Evolutionary conservation across 2,797 vertebrate species (phyloP), one percentile per base, ranked within the genome.

Genomic region (Alca torda): DNA sequence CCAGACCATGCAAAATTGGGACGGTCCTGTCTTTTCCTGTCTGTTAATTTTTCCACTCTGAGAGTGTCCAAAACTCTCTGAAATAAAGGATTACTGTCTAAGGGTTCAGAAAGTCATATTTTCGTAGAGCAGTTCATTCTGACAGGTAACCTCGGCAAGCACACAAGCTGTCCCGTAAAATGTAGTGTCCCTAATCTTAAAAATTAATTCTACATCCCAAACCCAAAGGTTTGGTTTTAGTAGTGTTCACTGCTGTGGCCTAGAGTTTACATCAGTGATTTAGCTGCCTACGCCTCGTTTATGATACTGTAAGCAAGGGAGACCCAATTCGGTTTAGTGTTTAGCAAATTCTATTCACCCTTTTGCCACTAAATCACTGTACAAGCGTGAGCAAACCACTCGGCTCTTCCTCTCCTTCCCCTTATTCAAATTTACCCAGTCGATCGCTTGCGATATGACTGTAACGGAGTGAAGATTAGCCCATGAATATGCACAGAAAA

Each of bases 11-110:
- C 67, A 87, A 84, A 95, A 91, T 2, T 95, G 79, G 82, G 95
- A 89, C 0, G 0, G 61, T 86, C 75, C 79, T 33, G 59, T 85
- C 86, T 91, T 90, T 96, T 93, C 87, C 96, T 94, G 48, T 54
- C 89, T 51, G 95, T 90, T 93, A 78, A 77, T 60, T 95, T 96
- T 96, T 97, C 94, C 90, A 78, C 26, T 60, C 0, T 31, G 68
- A 94, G 67, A 82, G 78, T 60, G 56, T 84, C 88, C 96, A 95
- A 95, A 96, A n/a, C 76, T 67, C 89, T 68, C 63, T 53, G 82
- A 90, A 92, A 97, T 59, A 96, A 96, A 93, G 86, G 56, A 74
- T 94, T 75, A 75, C 82, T 92, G 92, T 94, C 86, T 83, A 35
- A 81, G 77, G 74, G 73, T 94, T 93, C 93, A 90, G 73, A 91